Evolutionary conservation across 2,888 invertebrate species (phyloP).

Genomic region (Yponomeuta cagnagella): DNA sequence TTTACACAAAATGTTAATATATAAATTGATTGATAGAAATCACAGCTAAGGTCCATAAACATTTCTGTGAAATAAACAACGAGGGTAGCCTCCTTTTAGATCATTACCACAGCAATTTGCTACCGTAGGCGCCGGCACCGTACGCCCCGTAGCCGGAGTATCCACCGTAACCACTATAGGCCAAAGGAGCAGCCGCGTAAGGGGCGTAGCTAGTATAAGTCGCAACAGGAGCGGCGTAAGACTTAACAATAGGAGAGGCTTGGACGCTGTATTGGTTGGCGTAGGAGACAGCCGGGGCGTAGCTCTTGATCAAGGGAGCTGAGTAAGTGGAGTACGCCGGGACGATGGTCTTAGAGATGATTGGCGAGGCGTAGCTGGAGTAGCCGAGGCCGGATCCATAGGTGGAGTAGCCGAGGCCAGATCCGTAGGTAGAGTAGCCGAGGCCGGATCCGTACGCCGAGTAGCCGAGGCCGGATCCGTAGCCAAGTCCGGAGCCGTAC

Average conservation of each 20-base stretch:
- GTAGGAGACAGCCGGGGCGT: conserved; percentile 28
- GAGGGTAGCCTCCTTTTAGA: neutral
- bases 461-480: conserved; percentile 19
- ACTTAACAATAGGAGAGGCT: conserved; percentile 9
- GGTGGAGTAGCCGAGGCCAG: conserved; percentile 20
- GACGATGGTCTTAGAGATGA: conserved; percentile 20
- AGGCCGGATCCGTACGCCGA: conserved; percentile 7
- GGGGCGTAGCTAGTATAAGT: conserved; percentile 12
- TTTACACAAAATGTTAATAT: too few relatives aligned
- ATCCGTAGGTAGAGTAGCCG: neutral
- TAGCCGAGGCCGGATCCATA: conserved; percentile 19
- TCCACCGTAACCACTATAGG: neutral
- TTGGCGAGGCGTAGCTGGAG: conserved; percentile 21
- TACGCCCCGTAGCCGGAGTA: neutral
- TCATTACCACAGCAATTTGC: neutral
- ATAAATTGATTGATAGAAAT: neutral
- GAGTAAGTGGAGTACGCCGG: conserved; percentile 2
- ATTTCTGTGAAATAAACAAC: neutral
- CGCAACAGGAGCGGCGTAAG: conserved; percentile 26
- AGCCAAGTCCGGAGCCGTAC: conserved; percentile 20
- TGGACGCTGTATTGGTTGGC: conserved; percentile 17
- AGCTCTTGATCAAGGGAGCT: conserved; percentile 48
- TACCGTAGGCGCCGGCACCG: neutral
- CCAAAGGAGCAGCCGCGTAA: conserved; percentile 29
- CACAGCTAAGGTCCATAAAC: neutral